These are phyloP conservation scores for Jacana jacana DNA, from an alignment of 2,113 vertebrate genomes.

Conservation along the genomic window DNA sequence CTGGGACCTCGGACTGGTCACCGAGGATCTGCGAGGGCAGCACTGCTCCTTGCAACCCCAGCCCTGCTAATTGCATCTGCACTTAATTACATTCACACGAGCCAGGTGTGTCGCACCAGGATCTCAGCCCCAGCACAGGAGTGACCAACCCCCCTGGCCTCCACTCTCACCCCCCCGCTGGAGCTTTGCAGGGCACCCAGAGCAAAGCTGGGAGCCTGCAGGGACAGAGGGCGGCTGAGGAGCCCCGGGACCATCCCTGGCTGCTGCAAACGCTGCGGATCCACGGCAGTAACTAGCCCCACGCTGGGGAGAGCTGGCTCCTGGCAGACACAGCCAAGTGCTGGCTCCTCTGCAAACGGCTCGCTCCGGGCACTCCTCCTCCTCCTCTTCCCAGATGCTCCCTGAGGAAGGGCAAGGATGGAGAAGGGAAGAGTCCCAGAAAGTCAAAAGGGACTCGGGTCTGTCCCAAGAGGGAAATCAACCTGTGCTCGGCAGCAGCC, in stretches of 20 bases:
- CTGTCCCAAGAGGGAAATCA: background rate
- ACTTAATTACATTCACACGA: background rate
- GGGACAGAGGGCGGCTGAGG: background rate
- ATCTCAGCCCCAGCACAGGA: background rate
- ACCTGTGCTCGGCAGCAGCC: rapidly evolving
- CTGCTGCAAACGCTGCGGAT: background rate
- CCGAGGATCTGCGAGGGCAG: background rate
- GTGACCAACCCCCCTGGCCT: rapidly evolving
- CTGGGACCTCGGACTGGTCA: rapidly evolving
- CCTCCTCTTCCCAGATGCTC: background rate
- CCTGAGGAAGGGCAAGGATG: background rate
- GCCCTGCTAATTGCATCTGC: background rate
- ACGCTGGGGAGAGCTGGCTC: background rate
- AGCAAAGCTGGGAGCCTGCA: background rate
- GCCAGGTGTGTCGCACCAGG: rapidly evolving
- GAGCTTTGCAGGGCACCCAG: background rate
- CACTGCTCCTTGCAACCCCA: background rate
- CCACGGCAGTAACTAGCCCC: rapidly evolving
- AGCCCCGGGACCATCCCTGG: background rate
- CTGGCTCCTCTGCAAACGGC: background rate
- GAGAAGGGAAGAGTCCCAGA: background rate
- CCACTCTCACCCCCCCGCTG: background rate
- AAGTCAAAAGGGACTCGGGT: background rate
- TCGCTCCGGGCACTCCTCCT: background rate
- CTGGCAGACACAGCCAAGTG: background rate